Conservation (phyloP, 2,797 vertebrate species). For the Diplodus sargus region DNA sequence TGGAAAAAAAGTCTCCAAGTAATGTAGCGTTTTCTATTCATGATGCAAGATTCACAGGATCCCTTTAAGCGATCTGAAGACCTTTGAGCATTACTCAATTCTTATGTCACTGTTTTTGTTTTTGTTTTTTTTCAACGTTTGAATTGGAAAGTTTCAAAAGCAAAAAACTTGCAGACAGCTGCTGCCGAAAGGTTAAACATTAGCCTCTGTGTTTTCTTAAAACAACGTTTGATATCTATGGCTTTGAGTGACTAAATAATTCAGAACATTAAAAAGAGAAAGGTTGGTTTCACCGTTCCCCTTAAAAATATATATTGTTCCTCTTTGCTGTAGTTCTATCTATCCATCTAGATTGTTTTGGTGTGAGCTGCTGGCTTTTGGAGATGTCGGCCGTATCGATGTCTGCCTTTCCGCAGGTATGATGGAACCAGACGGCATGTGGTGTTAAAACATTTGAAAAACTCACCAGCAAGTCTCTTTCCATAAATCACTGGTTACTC, state of each 20-base stretch:
- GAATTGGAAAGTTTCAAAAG: constrained; percentile 7
- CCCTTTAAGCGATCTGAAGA: background rate
- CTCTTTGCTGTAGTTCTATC: too few relatives aligned
- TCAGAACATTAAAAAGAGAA: constrained; percentile 22
- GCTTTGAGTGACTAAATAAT: constrained; percentile 43
- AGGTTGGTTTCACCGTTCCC: constrained; percentile 18
- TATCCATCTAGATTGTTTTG: too few relatives aligned
- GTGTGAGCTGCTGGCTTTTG: too few relatives aligned
- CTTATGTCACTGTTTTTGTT: background rate
- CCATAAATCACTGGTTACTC: too few relatives aligned
- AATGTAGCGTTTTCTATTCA: background rate
- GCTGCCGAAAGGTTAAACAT: constrained; percentile 21
- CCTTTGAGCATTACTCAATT: background rate
- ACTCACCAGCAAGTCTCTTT: too few relatives aligned
- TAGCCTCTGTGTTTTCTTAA: constrained; percentile 16
- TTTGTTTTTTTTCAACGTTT: background rate
- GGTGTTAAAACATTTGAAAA: too few relatives aligned
- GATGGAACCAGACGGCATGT: too few relatives aligned
- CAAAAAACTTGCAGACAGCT: background rate
- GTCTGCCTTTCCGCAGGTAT: too few relatives aligned
- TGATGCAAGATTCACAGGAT: constrained; percentile 1
- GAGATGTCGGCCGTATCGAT: too few relatives aligned
- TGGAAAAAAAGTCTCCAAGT: background rate
- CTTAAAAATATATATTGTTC: too few relatives aligned
- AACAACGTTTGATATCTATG: constrained; percentile 39